A percentile compares a stretch with the other conserved stretches of the same genome.
These are phyloP conservation scores for Phaetusa simplex DNA, from an alignment of 2,113 vertebrate genomes.

Conservation along the genomic window DNA sequence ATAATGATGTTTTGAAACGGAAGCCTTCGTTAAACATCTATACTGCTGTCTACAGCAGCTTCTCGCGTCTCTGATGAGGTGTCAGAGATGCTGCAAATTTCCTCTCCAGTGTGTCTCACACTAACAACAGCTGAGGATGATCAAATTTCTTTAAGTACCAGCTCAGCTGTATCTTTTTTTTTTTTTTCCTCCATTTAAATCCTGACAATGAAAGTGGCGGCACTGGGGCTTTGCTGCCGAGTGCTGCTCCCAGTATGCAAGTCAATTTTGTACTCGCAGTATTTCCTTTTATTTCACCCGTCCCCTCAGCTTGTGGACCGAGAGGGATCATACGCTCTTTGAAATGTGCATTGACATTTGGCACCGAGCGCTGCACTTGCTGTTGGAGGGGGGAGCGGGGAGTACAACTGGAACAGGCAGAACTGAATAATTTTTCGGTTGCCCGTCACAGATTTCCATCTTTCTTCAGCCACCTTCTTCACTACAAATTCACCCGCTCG, in stretches of 20 bases:
- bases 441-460: background rate
- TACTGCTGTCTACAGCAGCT: background rate
- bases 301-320: background rate
- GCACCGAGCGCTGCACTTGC: background rate
- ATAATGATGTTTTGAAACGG: background rate
- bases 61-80: background rate
- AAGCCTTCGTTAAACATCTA: background rate
- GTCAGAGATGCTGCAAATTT: background rate
- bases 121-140: background rate
- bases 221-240: background rate
- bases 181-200: background rate
- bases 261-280: background rate
- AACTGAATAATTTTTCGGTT: fast-evolving
- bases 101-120: background rate
- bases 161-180: background rate
- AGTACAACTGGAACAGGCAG: background rate
- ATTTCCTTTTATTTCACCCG: background rate
- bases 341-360: background rate
- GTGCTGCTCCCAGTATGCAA: background rate
- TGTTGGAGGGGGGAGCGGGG: background rate
- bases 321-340: background rate
- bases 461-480: background rate
- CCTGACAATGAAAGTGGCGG: background rate
- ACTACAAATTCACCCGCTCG: too few relatives aligned
- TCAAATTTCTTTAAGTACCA: background rate